Evolutionary conservation across 2,888 invertebrate species (phyloP), one percentile per base, ranked within the genome.

Genomic region (Pristionchus fissidentatus): DNA sequence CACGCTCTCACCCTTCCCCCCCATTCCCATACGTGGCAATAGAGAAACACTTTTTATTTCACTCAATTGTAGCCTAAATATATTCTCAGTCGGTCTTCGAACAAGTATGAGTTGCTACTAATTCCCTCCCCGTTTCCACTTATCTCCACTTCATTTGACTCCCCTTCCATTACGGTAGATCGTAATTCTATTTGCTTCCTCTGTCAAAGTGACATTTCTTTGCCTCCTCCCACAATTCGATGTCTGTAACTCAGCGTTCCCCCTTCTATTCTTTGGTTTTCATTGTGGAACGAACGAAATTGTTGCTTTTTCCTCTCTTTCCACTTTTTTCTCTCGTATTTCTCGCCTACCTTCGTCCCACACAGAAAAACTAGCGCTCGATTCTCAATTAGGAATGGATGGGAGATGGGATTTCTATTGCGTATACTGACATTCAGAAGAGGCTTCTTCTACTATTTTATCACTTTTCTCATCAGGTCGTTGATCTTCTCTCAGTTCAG

Each of bases 401-500:
- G 7, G 22, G 55, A 55, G 22, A 62, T 62, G 35, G 7, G 35
- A 62, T 22, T 66, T 19, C 38, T 5, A 5, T n/a, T 57, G 57
- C 57, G n/a, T n/a, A 57, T 26, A 26, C n/a, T 57, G n/a, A n/a
- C 26, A 57, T 57, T 57, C 57, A 57, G 1, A n/a, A n/a, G n/a
- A n/a, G n/a, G n/a, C n/a, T n/a, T n/a, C n/a, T n/a, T n/a, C 26
- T 57, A 26, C 57, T 8, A 15, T 66, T 66, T 15, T 8, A 49
- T 77, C 1, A 3, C 13, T 38, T 22, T 4, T 60, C 60, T 15
- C n/a, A n/a, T n/a, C 60, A 80, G 80, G 80, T 80, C 3, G 38
- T 43, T 22, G 80, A 80, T 80, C 57, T 80, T 13, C 29, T 29
- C 3, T 60, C 60, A 8, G 43, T 80, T 2, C 60, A 60, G 80